phyloP scores from a whole-genome alignment of 1,140 invertebrate species.

The Hirudo medicinalis region DNA sequence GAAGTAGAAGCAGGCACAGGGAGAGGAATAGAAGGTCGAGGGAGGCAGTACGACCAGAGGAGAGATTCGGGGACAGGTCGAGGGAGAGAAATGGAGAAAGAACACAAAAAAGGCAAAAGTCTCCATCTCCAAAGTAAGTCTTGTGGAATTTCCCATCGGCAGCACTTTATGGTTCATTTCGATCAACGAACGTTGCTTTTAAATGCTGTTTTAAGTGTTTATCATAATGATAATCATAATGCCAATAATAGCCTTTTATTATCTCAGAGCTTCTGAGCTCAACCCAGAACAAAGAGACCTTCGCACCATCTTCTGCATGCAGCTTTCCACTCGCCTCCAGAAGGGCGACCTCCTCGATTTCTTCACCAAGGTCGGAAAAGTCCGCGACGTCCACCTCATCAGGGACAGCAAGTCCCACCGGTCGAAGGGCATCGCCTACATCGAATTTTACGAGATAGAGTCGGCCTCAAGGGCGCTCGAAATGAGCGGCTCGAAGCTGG shows the following conservation, averaged over 20 bases:
- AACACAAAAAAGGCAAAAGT: background rate
- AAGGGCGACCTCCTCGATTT: conserved; percentile 96
- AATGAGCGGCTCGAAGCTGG: conserved; percentile 81
- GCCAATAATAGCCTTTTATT: background rate
- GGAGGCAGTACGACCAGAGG: background rate
- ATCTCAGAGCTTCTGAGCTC: conserved; percentile 46
- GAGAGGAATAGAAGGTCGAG: background rate
- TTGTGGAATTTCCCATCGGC: background rate
- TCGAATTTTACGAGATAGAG: conserved; percentile 95
- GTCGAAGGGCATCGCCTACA: conserved; percentile 99
- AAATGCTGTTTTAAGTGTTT: too few species aligned
- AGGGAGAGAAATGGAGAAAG: conserved; percentile 7
- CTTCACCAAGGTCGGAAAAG: conserved; percentile 95
- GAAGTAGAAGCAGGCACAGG: background rate
- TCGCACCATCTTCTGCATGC: conserved; percentile 83
- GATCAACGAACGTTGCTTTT: background rate
- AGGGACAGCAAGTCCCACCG: conserved; percentile 96
- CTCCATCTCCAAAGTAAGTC: background rate
- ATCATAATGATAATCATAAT: background rate
- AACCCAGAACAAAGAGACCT: conserved; percentile 95
- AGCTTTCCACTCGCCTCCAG: conserved; percentile 71
- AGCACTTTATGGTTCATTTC: background rate
- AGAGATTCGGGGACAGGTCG: background rate
- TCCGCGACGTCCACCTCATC: conserved; percentile 89
- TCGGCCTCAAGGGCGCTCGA: conserved; percentile 89